Evolutionary conservation across 2,888 invertebrate species (phyloP).

Genomic region (Panorpa germanica): DNA sequence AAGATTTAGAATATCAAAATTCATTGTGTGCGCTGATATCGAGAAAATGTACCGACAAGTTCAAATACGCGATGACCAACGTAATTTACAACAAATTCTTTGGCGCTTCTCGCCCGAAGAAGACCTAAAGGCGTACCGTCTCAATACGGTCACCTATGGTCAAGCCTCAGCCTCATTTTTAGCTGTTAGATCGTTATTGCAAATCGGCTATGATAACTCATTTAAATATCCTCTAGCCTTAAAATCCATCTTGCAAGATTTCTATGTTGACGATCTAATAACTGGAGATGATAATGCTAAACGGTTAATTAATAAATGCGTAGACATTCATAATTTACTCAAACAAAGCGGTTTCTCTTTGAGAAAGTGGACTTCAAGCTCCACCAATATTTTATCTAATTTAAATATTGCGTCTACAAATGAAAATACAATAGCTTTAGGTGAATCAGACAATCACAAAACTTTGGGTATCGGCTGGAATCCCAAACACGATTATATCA

Average conservation of each 20-base stretch:
- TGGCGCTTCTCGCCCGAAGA: constrained; percentile 12
- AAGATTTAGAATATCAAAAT: constrained; percentile 10
- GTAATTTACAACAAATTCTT: constrained; percentile 14
- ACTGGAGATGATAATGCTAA: constrained; percentile 11
- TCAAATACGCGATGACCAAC: constrained; percentile 12
- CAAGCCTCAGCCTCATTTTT: constrained; percentile 13
- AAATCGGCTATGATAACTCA: constrained; percentile 13
- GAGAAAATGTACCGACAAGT: constrained; percentile 17
- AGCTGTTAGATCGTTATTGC: constrained; percentile 12
- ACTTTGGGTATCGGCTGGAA: no score
- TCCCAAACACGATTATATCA: no score
- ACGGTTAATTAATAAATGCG: no score
- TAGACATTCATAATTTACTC: no score
- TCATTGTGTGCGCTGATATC: constrained; percentile 16
- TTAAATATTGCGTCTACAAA: no score
- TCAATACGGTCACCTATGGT: constrained; percentile 14
- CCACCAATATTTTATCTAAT: no score
- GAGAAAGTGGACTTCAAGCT: no score
- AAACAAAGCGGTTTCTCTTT: no score
- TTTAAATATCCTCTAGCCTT: constrained; percentile 13
- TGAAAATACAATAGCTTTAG: no score
- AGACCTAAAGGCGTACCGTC: constrained; percentile 12
- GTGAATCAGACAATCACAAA: no score
- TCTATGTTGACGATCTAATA: constrained; percentile 14
- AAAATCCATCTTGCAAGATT: constrained; percentile 10